Conservation (phyloP, 2,888 invertebrate species). For the Seladonia tumulorum region DNA sequence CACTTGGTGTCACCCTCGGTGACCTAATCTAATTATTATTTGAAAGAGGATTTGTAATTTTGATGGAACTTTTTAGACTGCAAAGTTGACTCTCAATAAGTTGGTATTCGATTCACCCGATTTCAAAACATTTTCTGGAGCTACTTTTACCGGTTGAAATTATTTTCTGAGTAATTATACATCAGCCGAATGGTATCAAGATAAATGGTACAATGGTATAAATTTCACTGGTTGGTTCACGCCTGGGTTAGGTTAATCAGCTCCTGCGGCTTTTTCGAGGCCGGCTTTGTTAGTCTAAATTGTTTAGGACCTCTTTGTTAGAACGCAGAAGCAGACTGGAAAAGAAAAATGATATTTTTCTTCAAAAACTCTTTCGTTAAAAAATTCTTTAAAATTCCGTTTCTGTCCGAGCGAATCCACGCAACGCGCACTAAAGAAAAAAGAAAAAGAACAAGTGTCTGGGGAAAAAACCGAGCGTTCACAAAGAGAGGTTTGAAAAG, state of each 20-base stretch:
- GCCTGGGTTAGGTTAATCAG: neutral
- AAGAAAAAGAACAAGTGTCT: neutral
- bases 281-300: neutral
- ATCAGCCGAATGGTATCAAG: neutral
- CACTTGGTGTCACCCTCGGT: too few species aligned
- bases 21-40: too few species aligned
- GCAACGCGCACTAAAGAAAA: neutral
- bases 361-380: neutral
- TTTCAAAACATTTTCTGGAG: too few species aligned
- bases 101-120: too few species aligned
- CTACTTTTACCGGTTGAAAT: too few species aligned
- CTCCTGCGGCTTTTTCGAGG: neutral
- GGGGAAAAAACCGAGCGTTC: neutral
- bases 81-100: too few species aligned
- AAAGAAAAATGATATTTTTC: neutral
- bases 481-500: neutral
- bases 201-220: neutral
- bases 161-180: too few species aligned
- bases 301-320: neutral
- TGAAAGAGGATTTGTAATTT: too few species aligned
- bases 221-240: neutral
- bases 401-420: neutral
- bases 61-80: too few species aligned
- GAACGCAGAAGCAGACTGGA: neutral
- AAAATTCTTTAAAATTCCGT: neutral